Conservation (phyloP, 2,888 invertebrate genomes). For the Meandrusa payeni region DNA sequence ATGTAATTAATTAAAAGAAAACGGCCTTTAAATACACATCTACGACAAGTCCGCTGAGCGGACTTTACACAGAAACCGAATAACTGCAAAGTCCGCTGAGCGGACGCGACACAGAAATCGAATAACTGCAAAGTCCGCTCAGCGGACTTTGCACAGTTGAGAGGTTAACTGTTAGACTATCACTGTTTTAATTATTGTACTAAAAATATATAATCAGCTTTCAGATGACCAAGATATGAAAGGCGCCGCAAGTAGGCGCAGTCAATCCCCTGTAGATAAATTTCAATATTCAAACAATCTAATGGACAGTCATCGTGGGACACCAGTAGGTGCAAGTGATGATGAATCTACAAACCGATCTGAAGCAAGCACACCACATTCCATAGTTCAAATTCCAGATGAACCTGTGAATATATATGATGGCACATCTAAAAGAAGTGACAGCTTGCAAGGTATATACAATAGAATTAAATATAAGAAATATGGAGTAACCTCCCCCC, state of each 20-base stretch:
- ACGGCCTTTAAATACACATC: no score
- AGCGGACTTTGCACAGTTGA: no score
- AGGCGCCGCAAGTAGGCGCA: conserved; percentile 63
- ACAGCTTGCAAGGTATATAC: conserved; percentile 64
- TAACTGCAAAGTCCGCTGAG: no score
- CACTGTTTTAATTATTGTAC: no score
- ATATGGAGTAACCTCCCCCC: no score
- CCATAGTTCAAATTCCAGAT: conserved; percentile 84
- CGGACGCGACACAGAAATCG: no score
- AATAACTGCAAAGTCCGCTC: no score
- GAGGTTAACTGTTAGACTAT: no score
- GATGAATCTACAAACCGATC: conserved; percentile 71
- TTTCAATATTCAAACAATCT: conserved; percentile 52
- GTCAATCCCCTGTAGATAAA: conserved; percentile 66
- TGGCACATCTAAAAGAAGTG: conserved; percentile 65
- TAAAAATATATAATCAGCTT: conserved; percentile 56
- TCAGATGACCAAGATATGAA: conserved; percentile 77
- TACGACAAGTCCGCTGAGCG: no score
- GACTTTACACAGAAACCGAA: no score
- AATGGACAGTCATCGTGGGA: conserved; percentile 62
- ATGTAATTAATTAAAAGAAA: no score
- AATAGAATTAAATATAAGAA: no score
- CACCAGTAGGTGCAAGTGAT: conserved; percentile 73
- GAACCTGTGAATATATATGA: conserved; percentile 68
- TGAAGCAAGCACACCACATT: conserved; percentile 83